A percentile compares a stretch with the other conserved stretches of the same genome.
Evolutionary conservation across 1,140 invertebrate species (phyloP).

Genomic region (Trypoxylus dichotomus): DNA sequence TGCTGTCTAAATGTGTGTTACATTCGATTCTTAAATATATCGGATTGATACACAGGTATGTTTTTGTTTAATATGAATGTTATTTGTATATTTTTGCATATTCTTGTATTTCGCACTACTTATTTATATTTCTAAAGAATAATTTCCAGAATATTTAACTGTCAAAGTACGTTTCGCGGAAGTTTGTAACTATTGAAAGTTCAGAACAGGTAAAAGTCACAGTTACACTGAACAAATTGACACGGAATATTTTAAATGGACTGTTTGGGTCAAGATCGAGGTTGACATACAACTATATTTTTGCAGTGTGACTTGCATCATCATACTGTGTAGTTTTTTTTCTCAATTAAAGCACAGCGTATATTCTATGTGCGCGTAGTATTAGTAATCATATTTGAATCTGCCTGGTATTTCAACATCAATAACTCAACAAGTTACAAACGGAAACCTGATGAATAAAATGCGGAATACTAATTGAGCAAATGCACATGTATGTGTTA

Average conservation of each 20-base stretch:
- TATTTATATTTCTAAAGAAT: not conserved
- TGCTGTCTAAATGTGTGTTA: not conserved
- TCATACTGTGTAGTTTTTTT: not conserved
- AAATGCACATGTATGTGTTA: not conserved
- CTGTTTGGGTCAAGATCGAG: slow-evolving; percentile 38
- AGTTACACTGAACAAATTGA: slow-evolving; percentile 29
- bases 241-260: slow-evolving; percentile 35
- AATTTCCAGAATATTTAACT: not conserved
- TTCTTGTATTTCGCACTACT: not conserved
- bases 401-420: not conserved
- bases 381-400: not conserved
- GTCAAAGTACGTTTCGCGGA: slow-evolving; percentile 24
- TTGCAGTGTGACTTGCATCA: slow-evolving; percentile 14
- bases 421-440: not conserved
- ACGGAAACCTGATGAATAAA: not conserved
- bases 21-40: not conserved
- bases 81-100: not conserved
- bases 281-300: slow-evolving; percentile 30
- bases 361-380: not conserved
- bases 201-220: slow-evolving; percentile 33
- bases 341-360: not conserved
- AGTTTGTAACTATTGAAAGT: slow-evolving; percentile 29
- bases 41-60: slow-evolving; percentile 8
- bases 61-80: not conserved
- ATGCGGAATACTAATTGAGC: slow-evolving; percentile 8